Evolutionary conservation across 2,113 vertebrate genomes (phyloP).

Genomic region (Chamaea fasciata): DNA sequence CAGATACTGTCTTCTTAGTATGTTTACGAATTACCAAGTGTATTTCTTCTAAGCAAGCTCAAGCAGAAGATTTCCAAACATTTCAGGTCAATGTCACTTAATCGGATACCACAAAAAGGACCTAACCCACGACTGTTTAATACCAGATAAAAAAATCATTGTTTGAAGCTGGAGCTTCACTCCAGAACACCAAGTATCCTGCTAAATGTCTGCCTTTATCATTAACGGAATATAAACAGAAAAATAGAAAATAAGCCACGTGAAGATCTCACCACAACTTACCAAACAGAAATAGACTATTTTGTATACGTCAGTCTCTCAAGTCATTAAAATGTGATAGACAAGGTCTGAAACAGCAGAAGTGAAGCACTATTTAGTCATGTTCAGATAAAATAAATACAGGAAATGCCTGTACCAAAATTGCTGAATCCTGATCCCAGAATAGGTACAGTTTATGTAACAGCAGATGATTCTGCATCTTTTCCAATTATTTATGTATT

Average conservation of each 20-base stretch:
- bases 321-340: constrained; percentile 6
- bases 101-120: background rate
- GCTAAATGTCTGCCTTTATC: background rate
- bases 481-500: constrained; percentile 3
- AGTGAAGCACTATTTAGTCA: background rate
- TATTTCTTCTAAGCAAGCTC: background rate
- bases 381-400: constrained; percentile 13
- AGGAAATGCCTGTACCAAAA: constrained; percentile 35
- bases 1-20: background rate
- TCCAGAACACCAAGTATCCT: background rate
- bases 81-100: constrained; percentile 4
- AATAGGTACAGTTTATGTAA: constrained; percentile 15
- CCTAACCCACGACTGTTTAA: background rate
- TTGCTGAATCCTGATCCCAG: constrained; percentile 25
- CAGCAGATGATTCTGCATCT: background rate
- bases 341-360: constrained; percentile 16
- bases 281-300: background rate
- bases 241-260: background rate
- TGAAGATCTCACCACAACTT: background rate
- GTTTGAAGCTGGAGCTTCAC: background rate
- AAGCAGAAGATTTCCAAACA: background rate
- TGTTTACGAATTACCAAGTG: background rate
- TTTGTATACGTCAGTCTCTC: background rate
- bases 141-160: background rate
- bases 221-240: background rate